Percentiles rank a stretch among this genome's conserved stretches.
Evolutionary conservation across 2,797 vertebrate genomes (phyloP).

Genomic region (Leptatherina wallacei): DNA sequence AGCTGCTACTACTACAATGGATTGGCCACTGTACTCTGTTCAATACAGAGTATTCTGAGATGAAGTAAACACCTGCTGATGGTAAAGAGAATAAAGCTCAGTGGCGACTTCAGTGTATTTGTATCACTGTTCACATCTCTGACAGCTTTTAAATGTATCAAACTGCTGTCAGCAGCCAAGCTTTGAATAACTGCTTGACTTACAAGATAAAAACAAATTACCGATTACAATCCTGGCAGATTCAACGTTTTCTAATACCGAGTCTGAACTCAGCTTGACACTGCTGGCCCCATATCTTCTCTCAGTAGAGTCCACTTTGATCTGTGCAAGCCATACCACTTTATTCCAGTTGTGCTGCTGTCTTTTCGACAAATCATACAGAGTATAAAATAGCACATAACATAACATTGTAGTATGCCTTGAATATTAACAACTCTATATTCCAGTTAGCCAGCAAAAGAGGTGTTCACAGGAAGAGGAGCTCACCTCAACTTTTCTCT

Average conservation of each 20-base stretch:
- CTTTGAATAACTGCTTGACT: neutral
- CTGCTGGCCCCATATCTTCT: constrained; percentile 75
- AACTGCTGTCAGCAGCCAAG: neutral
- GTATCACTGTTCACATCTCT: neutral
- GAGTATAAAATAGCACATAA: constrained; percentile 41
- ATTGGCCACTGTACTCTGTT: constrained; percentile 1
- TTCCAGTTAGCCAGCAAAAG: constrained; percentile 42
- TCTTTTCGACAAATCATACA: constrained; percentile 20
- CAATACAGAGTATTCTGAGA: too few relatives aligned
- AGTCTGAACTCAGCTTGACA: constrained; percentile 32
- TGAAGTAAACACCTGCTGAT: neutral
- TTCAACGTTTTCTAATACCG: neutral
- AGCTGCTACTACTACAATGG: constrained; percentile 17
- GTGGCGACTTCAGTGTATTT: too few relatives aligned
- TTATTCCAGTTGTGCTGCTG: constrained; percentile 45
- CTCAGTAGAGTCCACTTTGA: constrained; percentile 19
- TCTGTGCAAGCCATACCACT: constrained; percentile 67
- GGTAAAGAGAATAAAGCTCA: too few relatives aligned
- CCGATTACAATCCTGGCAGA: constrained; percentile 23
- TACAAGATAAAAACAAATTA: constrained; percentile 1
- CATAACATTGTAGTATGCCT: constrained; percentile 24
- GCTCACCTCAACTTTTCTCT: constrained; percentile 22
- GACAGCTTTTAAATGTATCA: neutral
- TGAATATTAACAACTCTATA: constrained; percentile 42
- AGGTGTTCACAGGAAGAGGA: constrained; percentile 32